phyloP scores from a whole-genome alignment of 1,140 invertebrate species.

The Mercenaria mercenaria region DNA sequence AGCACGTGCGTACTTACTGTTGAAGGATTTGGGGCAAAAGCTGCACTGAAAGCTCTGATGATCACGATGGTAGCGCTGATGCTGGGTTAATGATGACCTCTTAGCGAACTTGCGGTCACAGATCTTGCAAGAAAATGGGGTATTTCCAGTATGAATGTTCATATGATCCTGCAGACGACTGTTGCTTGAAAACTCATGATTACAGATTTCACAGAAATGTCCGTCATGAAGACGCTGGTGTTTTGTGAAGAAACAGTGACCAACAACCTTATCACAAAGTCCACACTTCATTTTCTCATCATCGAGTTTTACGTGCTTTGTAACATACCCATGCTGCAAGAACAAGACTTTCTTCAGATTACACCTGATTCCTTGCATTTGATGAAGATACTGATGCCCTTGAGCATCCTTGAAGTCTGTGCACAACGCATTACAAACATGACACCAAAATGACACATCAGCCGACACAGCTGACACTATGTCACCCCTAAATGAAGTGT shows the following conservation, averaged over 20 bases:
- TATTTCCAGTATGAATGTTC: conserved; percentile 92
- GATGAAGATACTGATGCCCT: conserved; percentile 29
- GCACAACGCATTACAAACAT: conserved; percentile 58
- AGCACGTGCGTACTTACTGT: conserved; percentile 54
- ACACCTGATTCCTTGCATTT: neutral
- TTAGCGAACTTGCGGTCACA: conserved; percentile 92
- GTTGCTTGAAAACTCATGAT: conserved; percentile 49
- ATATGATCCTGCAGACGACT: conserved; percentile 69
- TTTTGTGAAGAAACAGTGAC: conserved; percentile 59
- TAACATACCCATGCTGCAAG: conserved; percentile 15
- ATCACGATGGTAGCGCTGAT: conserved; percentile 60
- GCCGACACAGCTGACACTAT: neutral
- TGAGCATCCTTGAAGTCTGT: conserved; percentile 26
- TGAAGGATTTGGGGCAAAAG: conserved; percentile 54
- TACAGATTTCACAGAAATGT: conserved; percentile 46
- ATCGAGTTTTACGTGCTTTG: conserved; percentile 8
- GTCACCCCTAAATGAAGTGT: neutral
- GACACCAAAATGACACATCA: conserved; percentile 49
- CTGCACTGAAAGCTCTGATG: conserved; percentile 41
- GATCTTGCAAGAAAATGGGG: conserved; percentile 95
- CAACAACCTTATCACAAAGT: conserved; percentile 55
- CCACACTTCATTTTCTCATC: conserved; percentile 40
- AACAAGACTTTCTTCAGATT: conserved; percentile 28
- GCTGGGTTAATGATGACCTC: conserved; percentile 51
- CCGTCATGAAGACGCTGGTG: conserved; percentile 61